phyloP scores from a whole-genome alignment of 2,888 invertebrate genomes.

The Cyclophora albipunctata region DNA sequence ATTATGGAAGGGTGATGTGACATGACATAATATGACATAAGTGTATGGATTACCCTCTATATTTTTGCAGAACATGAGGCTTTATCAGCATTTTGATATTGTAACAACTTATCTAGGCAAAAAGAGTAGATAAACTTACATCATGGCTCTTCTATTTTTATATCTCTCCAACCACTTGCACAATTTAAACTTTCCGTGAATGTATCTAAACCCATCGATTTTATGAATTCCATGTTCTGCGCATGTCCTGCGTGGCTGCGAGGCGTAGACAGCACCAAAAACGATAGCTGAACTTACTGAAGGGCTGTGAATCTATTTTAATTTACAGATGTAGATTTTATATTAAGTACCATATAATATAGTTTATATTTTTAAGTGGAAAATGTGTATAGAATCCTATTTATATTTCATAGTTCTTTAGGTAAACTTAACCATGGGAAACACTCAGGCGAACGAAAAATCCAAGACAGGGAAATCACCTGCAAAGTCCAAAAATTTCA shows the following conservation, averaged over 20 bases:
- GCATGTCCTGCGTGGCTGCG: slow-evolving; percentile 24
- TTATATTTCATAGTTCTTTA: too few species aligned
- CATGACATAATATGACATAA: too few species aligned
- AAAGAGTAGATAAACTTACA: too few species aligned
- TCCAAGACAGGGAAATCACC: slow-evolving; percentile 72
- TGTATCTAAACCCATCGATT: slow-evolving; percentile 30
- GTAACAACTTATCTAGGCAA: too few species aligned
- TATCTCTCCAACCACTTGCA: too few species aligned
- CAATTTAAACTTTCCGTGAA: not conserved
- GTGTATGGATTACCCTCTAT: too few species aligned
- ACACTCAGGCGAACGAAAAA: slow-evolving; percentile 70
- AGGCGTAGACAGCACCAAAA: slow-evolving; percentile 12
- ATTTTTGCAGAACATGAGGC: too few species aligned
- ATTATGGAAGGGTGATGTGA: too few species aligned
- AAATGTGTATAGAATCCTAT: not conserved
- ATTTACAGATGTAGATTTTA: slow-evolving; percentile 13
- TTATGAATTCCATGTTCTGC: slow-evolving; percentile 16
- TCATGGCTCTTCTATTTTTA: too few species aligned
- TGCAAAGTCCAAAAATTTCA: slow-evolving; percentile 74
- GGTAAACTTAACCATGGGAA: slow-evolving; percentile 57
- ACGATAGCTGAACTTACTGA: slow-evolving; percentile 10
- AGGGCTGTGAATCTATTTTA: slow-evolving; percentile 45
- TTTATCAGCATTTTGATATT: too few species aligned
- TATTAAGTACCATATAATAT: not conserved
- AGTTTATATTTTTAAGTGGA: slow-evolving; percentile 1